These are phyloP conservation scores for Rugalucina vietnamica DNA, from an alignment of 2,888 invertebrate species.

Conservation along the genomic window DNA sequence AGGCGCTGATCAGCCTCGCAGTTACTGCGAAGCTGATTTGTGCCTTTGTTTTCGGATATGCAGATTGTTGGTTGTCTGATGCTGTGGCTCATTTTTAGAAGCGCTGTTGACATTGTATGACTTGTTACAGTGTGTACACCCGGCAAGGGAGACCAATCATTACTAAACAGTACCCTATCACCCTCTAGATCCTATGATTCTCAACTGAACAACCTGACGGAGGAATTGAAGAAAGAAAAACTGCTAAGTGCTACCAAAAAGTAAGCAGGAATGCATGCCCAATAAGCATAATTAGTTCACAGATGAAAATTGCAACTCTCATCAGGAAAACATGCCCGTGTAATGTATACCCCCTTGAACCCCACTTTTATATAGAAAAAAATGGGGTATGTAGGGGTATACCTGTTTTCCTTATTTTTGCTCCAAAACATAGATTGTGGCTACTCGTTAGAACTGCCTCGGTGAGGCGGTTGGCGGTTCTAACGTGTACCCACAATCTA, in stretches of 20 bases:
- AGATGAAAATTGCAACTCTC: no score
- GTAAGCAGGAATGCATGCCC: constrained; percentile 62
- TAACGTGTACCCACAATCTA: no score
- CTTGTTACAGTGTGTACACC: constrained; percentile 70
- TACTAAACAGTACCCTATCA: constrained; percentile 77
- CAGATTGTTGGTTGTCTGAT: no score
- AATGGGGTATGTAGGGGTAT: no score
- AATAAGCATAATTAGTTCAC: no score
- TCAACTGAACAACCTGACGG: constrained; percentile 82
- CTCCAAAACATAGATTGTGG: no score
- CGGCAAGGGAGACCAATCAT: constrained; percentile 66
- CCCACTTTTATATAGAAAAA: no score
- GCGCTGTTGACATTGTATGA: neutral
- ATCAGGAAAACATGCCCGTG: no score
- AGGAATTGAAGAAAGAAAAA: constrained; percentile 56
- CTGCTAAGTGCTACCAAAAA: constrained; percentile 76
- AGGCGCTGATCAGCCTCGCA: neutral
- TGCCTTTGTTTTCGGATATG: neutral
- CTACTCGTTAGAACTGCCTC: no score
- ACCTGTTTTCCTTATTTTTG: no score
- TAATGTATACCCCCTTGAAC: no score
- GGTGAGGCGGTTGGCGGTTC: no score
- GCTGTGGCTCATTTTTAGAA: neutral
- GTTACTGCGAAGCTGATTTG: neutral
- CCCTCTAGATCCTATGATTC: constrained; percentile 85